Base-by-base conservation (phyloP, 2,113 vertebrate species). In the Erpornis zantholeuca region DNA sequence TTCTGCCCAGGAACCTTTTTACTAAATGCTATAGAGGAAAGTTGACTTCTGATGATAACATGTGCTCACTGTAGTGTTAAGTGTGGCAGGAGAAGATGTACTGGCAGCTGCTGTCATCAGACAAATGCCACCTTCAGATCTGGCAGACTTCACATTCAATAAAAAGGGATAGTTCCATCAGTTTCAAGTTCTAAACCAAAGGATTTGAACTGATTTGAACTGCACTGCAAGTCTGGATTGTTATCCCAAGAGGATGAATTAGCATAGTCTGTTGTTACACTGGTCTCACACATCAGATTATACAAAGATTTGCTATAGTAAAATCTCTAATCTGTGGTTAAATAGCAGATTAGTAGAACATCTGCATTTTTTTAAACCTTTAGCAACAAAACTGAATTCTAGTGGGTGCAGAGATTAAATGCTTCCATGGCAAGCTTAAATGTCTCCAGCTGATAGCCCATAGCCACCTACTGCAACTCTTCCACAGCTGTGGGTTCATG, bases 331-430 rank as follows among this genome's bases (percentile, higher is more conserved):
- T 53, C 21, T 40, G 50, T 86, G 28, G 36, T 60, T 87, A 80
- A 77, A 19, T 16, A 78, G 80, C 22, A 19, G 28, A 85, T 60
- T 35, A 79, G 33, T 13, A 82, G 17, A 15, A 71, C 16, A 63
- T 28, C 10, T 19, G 42, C 21, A 15, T 28, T 64, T 40, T 20
- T 61, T 17, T 9, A 50, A 70, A 36, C 13, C 6, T 80, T 69
- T 15, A 77, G 23, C 40, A 65, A 81, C 31, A 86, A 71, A 71
- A 44, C 31, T 31, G 4, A 65, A 70, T 42, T 38, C 12, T 33
- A 56, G 6, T 0, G 6, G 18, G 36, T 4, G 4, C 6, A 31
- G 3, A 1, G 3, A 69, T 38, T 25, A 53, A 80, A 25, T 1
- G 1, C 11, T 79, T 52, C 53, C 36, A 28, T 5, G 7, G 12